Evolutionary conservation across 2,113 vertebrate species (phyloP), one percentile per base, ranked within the genome.

Genomic region (Peucedramus taeniatus): DNA sequence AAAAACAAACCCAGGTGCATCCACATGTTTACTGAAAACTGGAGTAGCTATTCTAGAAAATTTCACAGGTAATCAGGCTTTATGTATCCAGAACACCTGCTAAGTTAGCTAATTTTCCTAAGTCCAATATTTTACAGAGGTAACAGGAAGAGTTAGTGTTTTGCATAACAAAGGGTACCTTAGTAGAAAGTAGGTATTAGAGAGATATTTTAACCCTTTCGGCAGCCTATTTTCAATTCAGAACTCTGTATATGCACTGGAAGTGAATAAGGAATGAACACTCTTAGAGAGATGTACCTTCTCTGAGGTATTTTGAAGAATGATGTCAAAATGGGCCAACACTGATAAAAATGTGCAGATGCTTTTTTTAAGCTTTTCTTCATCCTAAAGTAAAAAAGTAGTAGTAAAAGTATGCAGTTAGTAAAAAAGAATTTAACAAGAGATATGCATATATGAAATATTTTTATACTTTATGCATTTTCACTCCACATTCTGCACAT

Each of bases 321-420:
- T 91, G 77, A 98, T 61, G 35, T 97, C 98, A 59, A 99, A 98
- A 97, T 99, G 99, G 8, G 99, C 97, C 70, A 99, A 96, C 79
- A 99, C 98, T 44, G 99, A 99, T 61, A 99, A 97, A 97, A 99
- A 99, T 0, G 99, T 99, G 93, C 99, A 99, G 94, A 99, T 94
- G 83, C 99, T 99, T 3, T 98, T 99, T 97, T 99, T 99, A 77
- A 98, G 98, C 86, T 98, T 98, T 76, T 99, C 99, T 82, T 99
- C 98, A 96, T 98, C 98, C 99, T 99, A 94, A 31, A 95, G 35
- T 82, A 47, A 93, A 91, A 91, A 24, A 66, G 14, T 27, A 60
- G 57, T 18, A 60, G 57, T 18, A 60, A 39, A 60, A 27, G 16
- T 37, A 39, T 39, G 35, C 19, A 19, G 16, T 60, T n/a, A 94